Conservation (phyloP, 2,113 vertebrate species). For the Chamaea fasciata region DNA sequence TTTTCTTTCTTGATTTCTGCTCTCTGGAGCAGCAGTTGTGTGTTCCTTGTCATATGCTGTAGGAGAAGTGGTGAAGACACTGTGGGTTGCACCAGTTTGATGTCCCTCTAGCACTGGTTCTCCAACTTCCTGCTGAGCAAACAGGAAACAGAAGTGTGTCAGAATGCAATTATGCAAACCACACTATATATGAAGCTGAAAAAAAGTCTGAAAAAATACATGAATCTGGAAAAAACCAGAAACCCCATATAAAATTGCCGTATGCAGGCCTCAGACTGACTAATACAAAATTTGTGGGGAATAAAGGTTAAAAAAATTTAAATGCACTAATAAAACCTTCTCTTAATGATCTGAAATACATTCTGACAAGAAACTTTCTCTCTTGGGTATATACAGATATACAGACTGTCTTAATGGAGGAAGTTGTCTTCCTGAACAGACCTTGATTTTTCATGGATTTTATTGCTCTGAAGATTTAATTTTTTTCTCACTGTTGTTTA, state of each 20-base stretch:
- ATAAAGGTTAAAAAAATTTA: background rate
- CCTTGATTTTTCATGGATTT: background rate
- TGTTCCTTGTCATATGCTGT: background rate
- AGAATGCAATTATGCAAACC: constrained; percentile 57
- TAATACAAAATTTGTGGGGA: background rate
- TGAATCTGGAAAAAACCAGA: background rate
- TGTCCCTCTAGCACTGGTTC: constrained; percentile 69
- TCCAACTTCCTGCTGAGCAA: constrained; percentile 86
- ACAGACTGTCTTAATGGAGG: background rate
- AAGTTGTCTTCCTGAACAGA: background rate
- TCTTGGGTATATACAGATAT: background rate
- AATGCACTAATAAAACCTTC: background rate
- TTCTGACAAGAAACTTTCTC: background rate
- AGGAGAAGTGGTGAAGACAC: constrained; percentile 30
- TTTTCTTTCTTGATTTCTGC: constrained; percentile 36
- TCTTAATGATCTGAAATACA: background rate
- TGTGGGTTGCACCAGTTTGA: constrained; percentile 36
- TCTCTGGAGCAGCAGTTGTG: background rate
- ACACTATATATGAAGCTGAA: background rate
- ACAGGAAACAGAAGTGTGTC: constrained; percentile 83
- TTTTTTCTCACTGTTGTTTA: background rate
- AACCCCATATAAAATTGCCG: background rate
- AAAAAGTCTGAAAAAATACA: background rate
- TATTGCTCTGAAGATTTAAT: background rate
- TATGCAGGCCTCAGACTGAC: background rate